These are phyloP conservation scores for Dolichallabes microphthalmus DNA, from an alignment of 2,113 vertebrate species.

Conservation along the genomic window DNA sequence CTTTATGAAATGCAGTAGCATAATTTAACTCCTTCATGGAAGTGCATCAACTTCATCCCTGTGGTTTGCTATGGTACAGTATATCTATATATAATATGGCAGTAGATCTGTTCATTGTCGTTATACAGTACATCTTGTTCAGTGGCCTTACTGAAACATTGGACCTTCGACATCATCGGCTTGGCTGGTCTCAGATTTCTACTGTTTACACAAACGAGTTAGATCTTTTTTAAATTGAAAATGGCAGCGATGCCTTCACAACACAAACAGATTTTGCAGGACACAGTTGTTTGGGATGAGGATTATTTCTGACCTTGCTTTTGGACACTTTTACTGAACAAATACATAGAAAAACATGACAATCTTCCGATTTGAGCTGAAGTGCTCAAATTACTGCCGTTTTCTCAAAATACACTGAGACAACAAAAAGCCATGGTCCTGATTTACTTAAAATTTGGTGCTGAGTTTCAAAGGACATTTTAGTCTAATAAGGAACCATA, in stretches of 20 bases:
- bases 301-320: constrained; percentile 54
- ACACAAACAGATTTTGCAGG: background rate
- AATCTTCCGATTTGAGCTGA: constrained; percentile 23
- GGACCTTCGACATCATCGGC: constrained; percentile 9
- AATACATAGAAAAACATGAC: constrained; percentile 40
- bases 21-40: constrained; percentile 24
- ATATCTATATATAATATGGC: constrained; percentile 3
- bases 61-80: constrained; percentile 9
- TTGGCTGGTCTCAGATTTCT: constrained; percentile 28
- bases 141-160: constrained; percentile 53
- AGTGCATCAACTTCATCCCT: constrained; percentile 22
- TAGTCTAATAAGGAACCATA: background rate
- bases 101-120: constrained; percentile 21
- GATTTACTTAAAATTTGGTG: constrained; percentile 45
- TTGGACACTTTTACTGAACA: constrained; percentile 45
- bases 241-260: constrained; percentile 28
- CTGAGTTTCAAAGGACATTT: constrained; percentile 39
- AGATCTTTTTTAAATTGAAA: background rate
- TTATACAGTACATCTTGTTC: constrained; percentile 39
- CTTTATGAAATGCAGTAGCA: constrained; percentile 50
- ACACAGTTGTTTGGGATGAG: constrained; percentile 12
- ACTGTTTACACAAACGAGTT: constrained; percentile 45
- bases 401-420: constrained; percentile 7
- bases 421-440: constrained; percentile 38
- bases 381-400: constrained; percentile 40